A percentile compares a stretch with the other conserved stretches of the same genome.
These are phyloP conservation scores for Perca fluviatilis DNA, from an alignment of 2,113 vertebrate species.

Conservation along the genomic window DNA sequence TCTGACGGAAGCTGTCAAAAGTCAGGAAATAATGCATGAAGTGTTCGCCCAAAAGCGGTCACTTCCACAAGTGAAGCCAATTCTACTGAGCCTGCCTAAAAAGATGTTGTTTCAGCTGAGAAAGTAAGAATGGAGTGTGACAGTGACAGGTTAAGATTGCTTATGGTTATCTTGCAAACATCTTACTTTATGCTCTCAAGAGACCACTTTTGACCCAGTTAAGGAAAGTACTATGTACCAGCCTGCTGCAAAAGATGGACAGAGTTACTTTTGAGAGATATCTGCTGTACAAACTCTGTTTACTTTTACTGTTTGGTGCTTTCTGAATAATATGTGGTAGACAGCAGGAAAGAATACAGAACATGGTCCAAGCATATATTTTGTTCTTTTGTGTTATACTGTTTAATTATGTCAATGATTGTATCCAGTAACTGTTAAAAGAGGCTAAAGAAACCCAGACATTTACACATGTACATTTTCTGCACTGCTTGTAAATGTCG, in stretches of 20 bases:
- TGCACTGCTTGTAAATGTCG: conserved; percentile 1
- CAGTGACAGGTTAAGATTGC: conserved; percentile 57
- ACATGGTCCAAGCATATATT: background rate
- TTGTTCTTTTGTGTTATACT: background rate
- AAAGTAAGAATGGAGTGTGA: conserved; percentile 51
- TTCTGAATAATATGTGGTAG: background rate
- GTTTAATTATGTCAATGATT: background rate
- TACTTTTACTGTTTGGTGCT: background rate
- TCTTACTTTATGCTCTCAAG: conserved; percentile 58
- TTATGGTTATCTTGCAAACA: conserved; percentile 53
- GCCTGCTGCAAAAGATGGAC: conserved; percentile 7
- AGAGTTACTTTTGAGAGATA: conserved; percentile 14
- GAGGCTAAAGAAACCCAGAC: background rate
- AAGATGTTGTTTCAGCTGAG: conserved; percentile 49
- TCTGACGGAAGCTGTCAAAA: conserved; percentile 52
- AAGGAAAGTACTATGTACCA: conserved; percentile 15
- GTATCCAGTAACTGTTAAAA: background rate
- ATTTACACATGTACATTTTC: background rate
- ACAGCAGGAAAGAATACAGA: background rate
- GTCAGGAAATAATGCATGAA: conserved; percentile 60
- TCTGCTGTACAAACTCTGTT: conserved; percentile 13
- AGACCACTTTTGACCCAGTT: conserved; percentile 70
- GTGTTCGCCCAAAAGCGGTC: conserved; percentile 27
- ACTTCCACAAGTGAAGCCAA: conserved; percentile 25
- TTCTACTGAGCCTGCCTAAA: conserved; percentile 42